Conservation (phyloP, 2,888 invertebrate species). For the Syritta pipiens region DNA sequence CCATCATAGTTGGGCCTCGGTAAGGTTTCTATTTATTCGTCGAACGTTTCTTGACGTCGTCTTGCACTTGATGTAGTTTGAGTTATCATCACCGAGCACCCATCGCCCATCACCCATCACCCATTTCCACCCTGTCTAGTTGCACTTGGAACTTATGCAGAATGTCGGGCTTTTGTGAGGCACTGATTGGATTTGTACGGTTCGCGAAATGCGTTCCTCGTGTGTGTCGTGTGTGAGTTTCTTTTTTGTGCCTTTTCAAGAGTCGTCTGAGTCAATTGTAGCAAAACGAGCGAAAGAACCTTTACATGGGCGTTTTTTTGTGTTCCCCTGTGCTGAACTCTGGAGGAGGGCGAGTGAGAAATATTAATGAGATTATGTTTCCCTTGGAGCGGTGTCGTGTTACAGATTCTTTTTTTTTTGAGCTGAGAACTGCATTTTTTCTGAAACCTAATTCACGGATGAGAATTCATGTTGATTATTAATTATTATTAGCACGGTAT, state of each 20-base stretch:
- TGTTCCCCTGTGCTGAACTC: not conserved
- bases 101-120: not conserved
- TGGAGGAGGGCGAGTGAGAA: constrained; percentile 18
- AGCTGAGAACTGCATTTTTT: constrained; percentile 52
- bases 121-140: constrained; percentile 10
- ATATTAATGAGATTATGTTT: constrained; percentile 65
- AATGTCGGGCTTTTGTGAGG: not conserved
- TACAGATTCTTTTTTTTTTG: constrained; percentile 11
- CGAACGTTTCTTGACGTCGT: constrained; percentile 23
- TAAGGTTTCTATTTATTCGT: constrained; percentile 52
- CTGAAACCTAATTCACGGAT: constrained; percentile 60
- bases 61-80: constrained; percentile 60
- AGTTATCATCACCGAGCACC: constrained; percentile 29
- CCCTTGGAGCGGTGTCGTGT: constrained; percentile 48
- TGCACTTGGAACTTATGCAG: constrained; percentile 37
- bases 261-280: constrained; percentile 65
- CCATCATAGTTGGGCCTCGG: constrained; percentile 41
- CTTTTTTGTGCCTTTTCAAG: constrained; percentile 21
- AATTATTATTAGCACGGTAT: constrained; percentile 59
- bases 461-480: constrained; percentile 54
- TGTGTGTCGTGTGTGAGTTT: not conserved
- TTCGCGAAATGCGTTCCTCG: constrained; percentile 31
- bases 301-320: constrained; percentile 32
- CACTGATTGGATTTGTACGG: constrained; percentile 64
- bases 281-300: constrained; percentile 67